phyloP scores from a whole-genome alignment of 2,888 invertebrate species.

The Lysandra coridon region DNA sequence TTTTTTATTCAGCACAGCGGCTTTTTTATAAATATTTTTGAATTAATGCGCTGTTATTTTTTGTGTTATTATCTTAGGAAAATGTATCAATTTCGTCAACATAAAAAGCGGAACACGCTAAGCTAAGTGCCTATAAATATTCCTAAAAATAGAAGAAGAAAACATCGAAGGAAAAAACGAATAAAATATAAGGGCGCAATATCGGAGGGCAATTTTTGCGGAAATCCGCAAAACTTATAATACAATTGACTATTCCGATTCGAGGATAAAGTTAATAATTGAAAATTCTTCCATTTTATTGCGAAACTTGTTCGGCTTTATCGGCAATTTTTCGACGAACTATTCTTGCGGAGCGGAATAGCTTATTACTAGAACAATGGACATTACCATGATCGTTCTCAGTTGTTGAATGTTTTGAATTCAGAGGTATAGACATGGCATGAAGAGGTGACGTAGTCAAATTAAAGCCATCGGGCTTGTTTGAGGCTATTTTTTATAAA shows the following conservation, averaged over 20 bases:
- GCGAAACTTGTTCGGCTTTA: constrained; percentile 54
- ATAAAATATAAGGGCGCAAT: constrained; percentile 30
- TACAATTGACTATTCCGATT: constrained; percentile 36
- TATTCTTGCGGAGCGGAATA: not conserved
- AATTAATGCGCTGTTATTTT: not conserved
- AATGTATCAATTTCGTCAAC: not conserved
- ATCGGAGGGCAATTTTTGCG: constrained; percentile 33
- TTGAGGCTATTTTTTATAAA: no score
- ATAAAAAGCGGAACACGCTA: not conserved
- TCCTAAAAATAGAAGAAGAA: not conserved
- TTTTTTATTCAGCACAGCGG: not conserved
- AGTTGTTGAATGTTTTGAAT: not conserved
- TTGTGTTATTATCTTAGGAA: not conserved
- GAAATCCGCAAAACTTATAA: constrained; percentile 34
- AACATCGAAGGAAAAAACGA: not conserved
- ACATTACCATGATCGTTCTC: not conserved
- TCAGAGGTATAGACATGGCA: no score
- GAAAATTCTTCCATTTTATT: constrained; percentile 61
- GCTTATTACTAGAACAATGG: constrained; percentile 17
- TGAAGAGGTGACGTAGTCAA: no score
- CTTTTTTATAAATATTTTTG: not conserved
- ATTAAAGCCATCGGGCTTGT: no score
- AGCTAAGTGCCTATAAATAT: not conserved
- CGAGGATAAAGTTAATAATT: constrained; percentile 61
- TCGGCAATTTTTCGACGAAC: constrained; percentile 40